Base-by-base conservation (phyloP, 53 echinoderm and acorn worm species). In the Actinopyga echinites region DNA sequence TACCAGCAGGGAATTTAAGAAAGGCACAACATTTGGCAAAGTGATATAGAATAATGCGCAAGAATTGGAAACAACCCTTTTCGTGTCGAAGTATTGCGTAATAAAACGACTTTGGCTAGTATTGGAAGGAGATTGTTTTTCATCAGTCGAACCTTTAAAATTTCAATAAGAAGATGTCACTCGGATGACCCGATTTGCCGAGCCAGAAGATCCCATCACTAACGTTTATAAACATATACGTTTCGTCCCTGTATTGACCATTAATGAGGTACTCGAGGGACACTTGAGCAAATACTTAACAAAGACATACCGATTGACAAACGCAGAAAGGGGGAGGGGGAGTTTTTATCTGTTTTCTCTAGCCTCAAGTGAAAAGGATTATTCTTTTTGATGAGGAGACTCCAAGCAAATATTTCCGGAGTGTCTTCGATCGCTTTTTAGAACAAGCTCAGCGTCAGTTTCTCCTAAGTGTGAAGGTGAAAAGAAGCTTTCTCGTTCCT, bases 331-430 rank as follows among this genome's bases (percentile, higher is more conserved):
- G 68, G 68, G 68, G 68, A 68, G 68, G 34, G 34, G 68, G 22
- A 21, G 68, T 22, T 30, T 68, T 68, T 68, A 33, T 34, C 34
- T 68, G 68, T 68, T 68, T 68, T 33, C 38, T 30, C 34, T 32
- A 33, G 32, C 68, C 68, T 38, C 68, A 68, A 38, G 68, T 68
- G 68, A 68, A 68, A 68, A 33, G 21, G 40, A 68, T 22, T 30
- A 36, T 68, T 33, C 68, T 68, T 68, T 68, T 68, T 22, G 38
- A 38, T 68, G 17, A 30, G n/a, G 22, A 68, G 68, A 38, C 22
- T 20, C 68, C 68, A 38, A 68, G 68, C 68, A 68, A 68, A 68
- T 68, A 68, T 68, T 68, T 68, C 68, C 68, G 68, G 68, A 68
- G 36, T 68, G 68, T 68, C 68, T 68, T 68, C 68, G 68, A 68